phyloP scores from a whole-genome alignment of 1,140 invertebrate genomes.

The Cataglyphis hispanica region DNA sequence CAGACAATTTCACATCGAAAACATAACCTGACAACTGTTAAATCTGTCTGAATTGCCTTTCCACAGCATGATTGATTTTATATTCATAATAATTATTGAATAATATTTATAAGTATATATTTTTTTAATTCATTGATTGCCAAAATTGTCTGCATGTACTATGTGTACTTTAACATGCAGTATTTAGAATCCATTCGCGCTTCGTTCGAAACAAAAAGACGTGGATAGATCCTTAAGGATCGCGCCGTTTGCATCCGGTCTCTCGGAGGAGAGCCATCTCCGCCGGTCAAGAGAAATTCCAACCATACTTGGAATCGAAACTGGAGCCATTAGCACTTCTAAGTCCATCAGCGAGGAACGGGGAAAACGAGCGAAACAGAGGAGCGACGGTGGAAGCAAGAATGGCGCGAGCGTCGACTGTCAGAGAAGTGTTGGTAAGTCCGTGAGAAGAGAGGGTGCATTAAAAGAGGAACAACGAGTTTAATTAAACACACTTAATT shows the following conservation, averaged over 20 bases:
- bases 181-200: conserved; percentile 22
- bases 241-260: conserved; percentile 43
- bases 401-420: conserved; percentile 43
- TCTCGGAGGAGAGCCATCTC: conserved; percentile 46
- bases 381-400: conserved; percentile 51
- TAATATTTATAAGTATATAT: too few relatives aligned
- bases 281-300: conserved; percentile 72
- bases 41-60: background rate
- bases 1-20: background rate
- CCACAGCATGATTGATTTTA: background rate
- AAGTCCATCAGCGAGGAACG: conserved; percentile 61
- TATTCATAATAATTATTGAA: too few relatives aligned
- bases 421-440: conserved; percentile 54
- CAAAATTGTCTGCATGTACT: background rate
- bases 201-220: conserved; percentile 16
- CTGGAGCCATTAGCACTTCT: conserved; percentile 76
- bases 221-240: conserved; percentile 7
- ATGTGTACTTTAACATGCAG: background rate
- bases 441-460: conserved; percentile 31
- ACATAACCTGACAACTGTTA: background rate
- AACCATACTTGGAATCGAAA: conserved; percentile 75
- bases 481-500: conserved; percentile 84
- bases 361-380: conserved; percentile 62
- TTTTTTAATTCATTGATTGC: background rate
- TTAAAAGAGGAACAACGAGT: conserved; percentile 73